A percentile compares a stretch with the other conserved stretches of the same genome.
Evolutionary conservation across 2,797 vertebrate species (phyloP).

Genomic region (Rallus crepitans): DNA sequence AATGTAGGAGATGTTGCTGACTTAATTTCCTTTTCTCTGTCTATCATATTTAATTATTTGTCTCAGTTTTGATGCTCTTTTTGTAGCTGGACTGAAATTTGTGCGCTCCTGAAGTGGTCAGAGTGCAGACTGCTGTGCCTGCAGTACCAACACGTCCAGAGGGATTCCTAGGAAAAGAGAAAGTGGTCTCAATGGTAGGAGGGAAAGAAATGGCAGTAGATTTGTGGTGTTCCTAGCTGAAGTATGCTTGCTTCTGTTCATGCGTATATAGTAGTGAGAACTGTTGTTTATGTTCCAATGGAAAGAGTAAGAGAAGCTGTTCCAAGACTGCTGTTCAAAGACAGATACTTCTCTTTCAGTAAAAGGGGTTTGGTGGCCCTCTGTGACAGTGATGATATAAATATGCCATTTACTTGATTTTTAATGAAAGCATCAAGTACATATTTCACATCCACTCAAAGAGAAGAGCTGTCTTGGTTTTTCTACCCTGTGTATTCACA

Average conservation of each 20-base stretch:
- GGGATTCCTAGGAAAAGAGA: neutral
- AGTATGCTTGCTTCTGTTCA: neutral
- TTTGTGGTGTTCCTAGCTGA: neutral
- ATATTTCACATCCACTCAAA: slow-evolving; percentile 46
- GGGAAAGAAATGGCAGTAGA: neutral
- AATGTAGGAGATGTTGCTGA: neutral
- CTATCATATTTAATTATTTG: neutral
- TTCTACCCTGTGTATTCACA: slow-evolving; percentile 13
- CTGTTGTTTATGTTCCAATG: neutral
- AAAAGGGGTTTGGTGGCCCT: neutral
- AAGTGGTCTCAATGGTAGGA: neutral
- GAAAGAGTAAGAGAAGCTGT: neutral
- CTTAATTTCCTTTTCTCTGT: neutral
- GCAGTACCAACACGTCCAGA: neutral
- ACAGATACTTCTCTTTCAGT: neutral
- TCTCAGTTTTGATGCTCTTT: neutral
- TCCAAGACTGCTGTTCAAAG: neutral
- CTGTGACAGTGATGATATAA: slow-evolving; percentile 34
- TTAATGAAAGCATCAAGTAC: slow-evolving; percentile 60
- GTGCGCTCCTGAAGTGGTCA: neutral
- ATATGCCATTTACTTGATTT: slow-evolving; percentile 63
- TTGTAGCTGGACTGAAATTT: neutral
- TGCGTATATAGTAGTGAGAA: neutral
- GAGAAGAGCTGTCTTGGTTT: slow-evolving; percentile 50
- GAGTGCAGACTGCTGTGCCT: neutral